Evolutionary conservation across 1,140 invertebrate species (phyloP), one percentile per base, ranked within the genome.

Genomic region (Doryteuthis pealeii): DNA sequence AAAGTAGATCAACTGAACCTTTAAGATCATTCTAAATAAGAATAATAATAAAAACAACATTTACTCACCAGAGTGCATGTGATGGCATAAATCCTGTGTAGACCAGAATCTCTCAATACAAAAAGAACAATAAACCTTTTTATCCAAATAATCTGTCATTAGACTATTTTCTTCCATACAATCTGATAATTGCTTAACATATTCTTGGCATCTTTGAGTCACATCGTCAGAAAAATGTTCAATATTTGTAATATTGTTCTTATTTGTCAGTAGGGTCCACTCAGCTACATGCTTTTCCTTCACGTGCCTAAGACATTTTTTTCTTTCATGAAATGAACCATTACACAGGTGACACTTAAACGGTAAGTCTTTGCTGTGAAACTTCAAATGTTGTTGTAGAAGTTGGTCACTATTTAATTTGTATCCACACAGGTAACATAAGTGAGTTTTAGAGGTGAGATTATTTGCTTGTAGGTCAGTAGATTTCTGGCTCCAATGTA

Each of bases 301-400:
- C 74, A 96, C 92, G 83, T 98, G 96, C 26, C 93, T 91, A 33
- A 97, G 87, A 43, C 94, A 94, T 12, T 93, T 93, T 71, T 92
- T 90, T 0, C 95, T 90, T 35, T 93, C 93, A 0, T 90, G 90
- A 81, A 94, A 97, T 0, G 94, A 94, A 15, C 91, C 92, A 79
- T 97, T 95, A 85, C 95, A 97, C 0, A 97, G 89, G 87, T 97
- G 95, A 83, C 96, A 98, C 85, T 96, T 96, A 89, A 94, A 97
- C 0, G 95, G 94, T 40, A 94, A 88, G 75, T 94, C 93, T 45
- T 84, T 83, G 71, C 83, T 83, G 74, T 87, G 84, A 74, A 86
- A 84, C 69, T 86, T 86, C 70, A 85, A 76, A 54, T 86, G 85
- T 30, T 82, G 79, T 14, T 84, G 80, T 26, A 87, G 73, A 40